Conservation (phyloP, 1,140 invertebrate genomes). For the Paraescarpia echinospica region DNA sequence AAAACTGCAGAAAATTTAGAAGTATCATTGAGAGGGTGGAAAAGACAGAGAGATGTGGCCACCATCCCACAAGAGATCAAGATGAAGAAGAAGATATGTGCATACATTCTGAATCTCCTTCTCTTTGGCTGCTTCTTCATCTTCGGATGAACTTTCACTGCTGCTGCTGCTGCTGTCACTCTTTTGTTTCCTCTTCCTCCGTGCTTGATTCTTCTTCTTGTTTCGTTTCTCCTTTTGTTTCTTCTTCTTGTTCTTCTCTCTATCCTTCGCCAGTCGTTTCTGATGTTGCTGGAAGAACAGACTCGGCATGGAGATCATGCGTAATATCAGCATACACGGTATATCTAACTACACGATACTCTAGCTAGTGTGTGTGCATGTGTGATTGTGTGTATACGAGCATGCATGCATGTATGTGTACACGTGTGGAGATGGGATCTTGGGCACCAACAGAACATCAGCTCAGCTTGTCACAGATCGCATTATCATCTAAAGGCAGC, state of each 20-base stretch:
- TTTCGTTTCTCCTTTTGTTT: constrained; percentile 61
- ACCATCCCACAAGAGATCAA: not conserved
- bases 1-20: not conserved
- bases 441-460: no score
- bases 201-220: constrained; percentile 41
- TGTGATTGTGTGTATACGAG: no score
- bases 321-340: not conserved
- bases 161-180: constrained; percentile 33
- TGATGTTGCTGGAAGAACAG: not conserved
- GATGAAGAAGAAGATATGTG: not conserved
- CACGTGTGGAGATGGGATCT: no score
- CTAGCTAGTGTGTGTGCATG: not conserved
- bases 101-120: constrained; percentile 22
- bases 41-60: not conserved
- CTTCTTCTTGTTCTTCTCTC: constrained; percentile 62
- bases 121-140: constrained; percentile 52
- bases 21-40: no score
- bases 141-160: constrained; percentile 39
- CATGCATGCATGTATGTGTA: not conserved
- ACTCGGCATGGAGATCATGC: not conserved
- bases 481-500: no score
- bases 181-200: constrained; percentile 22
- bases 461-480: no score
- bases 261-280: constrained; percentile 63
- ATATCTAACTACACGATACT: not conserved